A percentile compares a stretch with the other conserved stretches of the same genome.
phyloP scores from a whole-genome alignment of 2,113 vertebrate genomes.

The Tyto alba region DNA sequence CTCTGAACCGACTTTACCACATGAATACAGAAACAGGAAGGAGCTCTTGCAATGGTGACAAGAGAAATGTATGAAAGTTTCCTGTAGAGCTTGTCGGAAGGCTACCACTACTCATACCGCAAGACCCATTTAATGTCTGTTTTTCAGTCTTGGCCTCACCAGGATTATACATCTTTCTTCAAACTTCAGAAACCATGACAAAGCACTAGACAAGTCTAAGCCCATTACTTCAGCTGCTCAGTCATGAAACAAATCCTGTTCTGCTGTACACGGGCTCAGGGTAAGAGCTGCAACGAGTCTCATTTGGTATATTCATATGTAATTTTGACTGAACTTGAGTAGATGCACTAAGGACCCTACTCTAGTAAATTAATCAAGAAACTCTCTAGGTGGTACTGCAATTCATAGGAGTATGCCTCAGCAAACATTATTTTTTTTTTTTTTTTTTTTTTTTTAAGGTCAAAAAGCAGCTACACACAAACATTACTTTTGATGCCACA shows the following conservation, averaged over 20 bases:
- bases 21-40: background rate
- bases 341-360: background rate
- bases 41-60: background rate
- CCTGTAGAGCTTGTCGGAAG: background rate
- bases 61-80: background rate
- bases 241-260: accelerated
- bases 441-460: background rate
- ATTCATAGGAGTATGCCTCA: background rate
- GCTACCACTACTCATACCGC: background rate
- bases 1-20: background rate
- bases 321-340: background rate
- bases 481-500: background rate
- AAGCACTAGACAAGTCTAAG: background rate
- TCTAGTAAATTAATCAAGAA: background rate
- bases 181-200: background rate
- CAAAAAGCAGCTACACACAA: background rate
- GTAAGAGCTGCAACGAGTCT: background rate
- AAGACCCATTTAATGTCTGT: background rate
- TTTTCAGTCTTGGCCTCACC: background rate
- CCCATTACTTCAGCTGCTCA: background rate
- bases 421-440: background rate
- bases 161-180: background rate
- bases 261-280: background rate
- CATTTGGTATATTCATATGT: no score
- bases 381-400: background rate